Evolutionary conservation across 2,888 invertebrate species (phyloP), one percentile per base, ranked within the genome.

Genomic region (Coecobrya sp.): DNA sequence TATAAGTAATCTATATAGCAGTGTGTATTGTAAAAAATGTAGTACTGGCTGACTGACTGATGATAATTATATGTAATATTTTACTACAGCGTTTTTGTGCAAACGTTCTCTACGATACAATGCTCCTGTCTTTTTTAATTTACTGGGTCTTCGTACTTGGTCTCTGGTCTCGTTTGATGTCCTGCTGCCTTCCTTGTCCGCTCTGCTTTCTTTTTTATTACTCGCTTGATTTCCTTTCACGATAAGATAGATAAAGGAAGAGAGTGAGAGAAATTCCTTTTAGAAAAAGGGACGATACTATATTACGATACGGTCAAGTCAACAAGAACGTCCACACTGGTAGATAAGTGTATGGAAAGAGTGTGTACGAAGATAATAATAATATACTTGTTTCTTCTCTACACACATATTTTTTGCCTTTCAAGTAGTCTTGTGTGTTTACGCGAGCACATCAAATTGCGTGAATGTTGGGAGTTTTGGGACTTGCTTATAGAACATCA

Each of bases 141-240:
- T 55, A 30, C 55, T 30, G n/a, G 27, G 30, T 55, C 52, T 55
- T 55, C 30, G 55, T 27, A 49, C 52, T 36, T 81, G 49, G 79
- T 52, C 25, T 49, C 49, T 30, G 79, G 52, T 52, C 49, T 79
- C 52, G 79, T 52, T 52, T 52, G 36, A 52, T 81, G 36, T 81
- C 81, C 81, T 81, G 55, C 55, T 81, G 59, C n/a, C 27, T 10
- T 19, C 22, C 49, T 76, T 4, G 13, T 49, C 49, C 13, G 49
- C 16, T 55, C n/a, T 55, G 55, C 27, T 55, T 81, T 55, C 81
- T 59, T 81, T 81, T 52, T 59, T 81, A 30, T 81, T 81, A 76
- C 81, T 79, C 79, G 81, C 81, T 55, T 81, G 81, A 81, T 81
- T 81, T 55, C 81, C 81, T 59, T 59, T 59, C 30, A 81, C 55